Base-by-base conservation (phyloP, 2,888 invertebrate genomes). In the Aporophyla nigra region DNA sequence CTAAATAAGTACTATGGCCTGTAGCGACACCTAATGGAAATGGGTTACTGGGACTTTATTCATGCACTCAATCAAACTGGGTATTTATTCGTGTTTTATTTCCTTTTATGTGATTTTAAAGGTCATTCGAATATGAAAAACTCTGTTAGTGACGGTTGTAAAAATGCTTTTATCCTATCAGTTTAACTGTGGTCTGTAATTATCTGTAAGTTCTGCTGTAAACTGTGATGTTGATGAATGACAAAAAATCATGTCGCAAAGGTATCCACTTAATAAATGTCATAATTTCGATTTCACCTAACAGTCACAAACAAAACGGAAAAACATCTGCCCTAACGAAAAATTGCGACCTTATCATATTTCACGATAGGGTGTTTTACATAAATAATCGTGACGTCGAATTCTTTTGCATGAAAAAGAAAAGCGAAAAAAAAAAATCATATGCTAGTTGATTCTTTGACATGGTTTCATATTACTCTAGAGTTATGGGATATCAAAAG, bases 1-100 rank as follows among this genome's bases (percentile, higher is more conserved):
- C 74, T n/a, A 40, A 40, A 27, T 71, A 43, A 75, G 68, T 80
- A 74, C 73, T 67, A 69, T 49, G 43, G 27, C 19, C 46, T 63
- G 51, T 62, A 56, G 54, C 74, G 27, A 53, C 40, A 63, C 62
- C 80, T 81, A 86, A 88, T 83, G 82, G 76, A 80, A 78, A 76
- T 86, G 66, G 78, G 83, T 88, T 76, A 86, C 78, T 78, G 66
- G 77, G 56, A 72, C 77, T 86, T 82, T 76, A 80, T 78, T 75
- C 71, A 58, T 27, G 71, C 77, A 75, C 54, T 70, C 62, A 65
- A 81, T 76, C 58, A 67, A 74, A 59, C 59, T 56, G 54, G 40
- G 66, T 74, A 65, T 71, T 61, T 71, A 68, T 71, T 71, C 16
- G 21, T 40, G 33, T 40, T 82, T 87, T 80, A 80, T 76, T 71